Percentiles rank a stretch among this genome's conserved stretches.
These are phyloP conservation scores for Galagoides demidoff DNA, from an alignment of 2,797 vertebrate species.

Conservation along the genomic window DNA sequence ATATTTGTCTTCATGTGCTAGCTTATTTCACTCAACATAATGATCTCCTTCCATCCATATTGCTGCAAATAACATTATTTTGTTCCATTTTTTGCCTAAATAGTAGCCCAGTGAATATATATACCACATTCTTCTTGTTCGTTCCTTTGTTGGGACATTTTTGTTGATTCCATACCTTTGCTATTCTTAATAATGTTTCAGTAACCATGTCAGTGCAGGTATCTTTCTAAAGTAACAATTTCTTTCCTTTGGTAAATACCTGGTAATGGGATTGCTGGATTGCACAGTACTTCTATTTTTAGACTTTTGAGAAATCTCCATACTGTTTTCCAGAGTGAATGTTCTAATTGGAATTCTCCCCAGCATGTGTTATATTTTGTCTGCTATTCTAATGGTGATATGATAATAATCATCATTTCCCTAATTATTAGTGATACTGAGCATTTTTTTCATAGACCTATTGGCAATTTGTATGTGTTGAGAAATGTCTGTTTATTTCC, in stretches of 20 bases:
- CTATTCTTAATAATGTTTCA: neutral
- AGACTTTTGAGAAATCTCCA: neutral
- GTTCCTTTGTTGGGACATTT: too few relatives aligned
- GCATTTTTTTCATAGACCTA: neutral
- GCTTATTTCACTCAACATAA: neutral
- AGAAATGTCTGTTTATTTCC: neutral
- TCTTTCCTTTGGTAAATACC: neutral
- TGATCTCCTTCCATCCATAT: neutral
- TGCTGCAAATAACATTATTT: neutral
- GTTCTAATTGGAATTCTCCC: neutral
- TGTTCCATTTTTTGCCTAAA: neutral
- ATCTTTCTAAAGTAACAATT: neutral
- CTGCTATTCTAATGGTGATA: neutral
- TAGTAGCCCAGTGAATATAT: neutral
- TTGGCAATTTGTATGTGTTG: neutral
- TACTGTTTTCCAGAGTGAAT: neutral
- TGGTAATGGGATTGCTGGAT: neutral
- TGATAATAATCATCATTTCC: neutral
- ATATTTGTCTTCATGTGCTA: neutral
- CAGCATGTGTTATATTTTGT: neutral
- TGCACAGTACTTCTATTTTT: neutral
- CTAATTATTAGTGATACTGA: neutral
- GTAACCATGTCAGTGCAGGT: neutral
- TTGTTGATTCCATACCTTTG: neutral
- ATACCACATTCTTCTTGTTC: neutral